Conservation (phyloP, 2,888 invertebrate species). For the Auanema freiburgensis region DNA sequence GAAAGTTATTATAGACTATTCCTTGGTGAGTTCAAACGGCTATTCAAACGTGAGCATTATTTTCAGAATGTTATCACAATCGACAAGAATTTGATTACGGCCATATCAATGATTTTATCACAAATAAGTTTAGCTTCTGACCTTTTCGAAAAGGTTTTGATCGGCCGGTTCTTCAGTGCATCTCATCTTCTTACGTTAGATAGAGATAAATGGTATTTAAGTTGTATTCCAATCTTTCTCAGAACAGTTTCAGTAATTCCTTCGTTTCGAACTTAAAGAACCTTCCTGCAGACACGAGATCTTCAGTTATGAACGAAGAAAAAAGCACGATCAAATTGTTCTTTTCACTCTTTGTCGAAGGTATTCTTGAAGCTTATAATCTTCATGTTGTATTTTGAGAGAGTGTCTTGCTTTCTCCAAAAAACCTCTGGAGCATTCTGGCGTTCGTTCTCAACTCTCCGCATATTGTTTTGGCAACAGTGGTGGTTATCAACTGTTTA, state of each 20-base stretch:
- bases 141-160: slow-evolving; percentile 11
- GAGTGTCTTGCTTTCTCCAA: too few relatives aligned
- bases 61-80: slow-evolving; percentile 12
- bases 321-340: slow-evolving; percentile 10
- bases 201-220: not conserved
- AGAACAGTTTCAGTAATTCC: not conserved
- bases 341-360: slow-evolving; percentile 1
- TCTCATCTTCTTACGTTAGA: slow-evolving; percentile 7
- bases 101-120: slow-evolving; percentile 3
- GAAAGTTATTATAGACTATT: slow-evolving; percentile 8
- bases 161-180: slow-evolving; percentile 13
- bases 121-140: not conserved
- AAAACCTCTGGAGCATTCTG: too few relatives aligned
- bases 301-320: slow-evolving; percentile 1
- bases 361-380: too few relatives aligned
- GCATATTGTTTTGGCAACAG: too few relatives aligned
- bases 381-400: too few relatives aligned
- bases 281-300: too few relatives aligned
- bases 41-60: not conserved
- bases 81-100: slow-evolving; percentile 6
- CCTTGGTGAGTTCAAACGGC: slow-evolving; percentile 4
- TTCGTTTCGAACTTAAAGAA: too few relatives aligned
- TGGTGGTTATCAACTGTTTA: not conserved
- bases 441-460: too few relatives aligned
- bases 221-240: not conserved